Conservation (phyloP, 2,113 vertebrate genomes). For the Anas platyrhynchos region DNA sequence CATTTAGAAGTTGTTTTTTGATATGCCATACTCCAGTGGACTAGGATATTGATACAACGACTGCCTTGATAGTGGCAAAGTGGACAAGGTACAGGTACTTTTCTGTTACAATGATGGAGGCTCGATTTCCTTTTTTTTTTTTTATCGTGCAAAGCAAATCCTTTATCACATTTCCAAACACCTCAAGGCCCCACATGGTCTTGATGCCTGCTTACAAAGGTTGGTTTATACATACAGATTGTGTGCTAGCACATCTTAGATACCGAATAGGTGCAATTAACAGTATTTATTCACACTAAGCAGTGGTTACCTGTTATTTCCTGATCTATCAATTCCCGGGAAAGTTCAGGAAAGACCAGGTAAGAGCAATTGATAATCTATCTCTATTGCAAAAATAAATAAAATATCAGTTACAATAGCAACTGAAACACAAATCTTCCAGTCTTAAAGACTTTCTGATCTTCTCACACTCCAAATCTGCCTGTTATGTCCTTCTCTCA, state of each 20-base stretch:
- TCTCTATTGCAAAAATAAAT: neutral
- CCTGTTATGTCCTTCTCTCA: neutral
- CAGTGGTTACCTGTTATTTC: neutral
- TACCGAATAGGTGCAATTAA: neutral
- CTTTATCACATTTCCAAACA: neutral
- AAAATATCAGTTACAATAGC: neutral
- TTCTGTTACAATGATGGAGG: neutral
- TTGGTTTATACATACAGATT: neutral
- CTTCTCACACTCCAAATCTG: neutral
- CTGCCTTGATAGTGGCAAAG: neutral
- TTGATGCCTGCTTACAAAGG: neutral
- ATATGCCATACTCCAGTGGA: neutral
- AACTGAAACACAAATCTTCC: neutral
- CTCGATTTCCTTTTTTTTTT: neutral
- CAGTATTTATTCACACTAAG: neutral
- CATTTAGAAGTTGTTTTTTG: neutral
- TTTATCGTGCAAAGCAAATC: neutral
- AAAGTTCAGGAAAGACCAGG: neutral
- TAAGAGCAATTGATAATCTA: neutral
- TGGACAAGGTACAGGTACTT: neutral
- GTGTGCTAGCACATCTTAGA: neutral
- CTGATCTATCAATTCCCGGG: neutral
- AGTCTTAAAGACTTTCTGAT: neutral
- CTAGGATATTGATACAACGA: neutral
- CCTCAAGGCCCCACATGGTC: rapidly evolving